phyloP scores from a whole-genome alignment of 2,888 invertebrate species.

The Axea sp. region DNA sequence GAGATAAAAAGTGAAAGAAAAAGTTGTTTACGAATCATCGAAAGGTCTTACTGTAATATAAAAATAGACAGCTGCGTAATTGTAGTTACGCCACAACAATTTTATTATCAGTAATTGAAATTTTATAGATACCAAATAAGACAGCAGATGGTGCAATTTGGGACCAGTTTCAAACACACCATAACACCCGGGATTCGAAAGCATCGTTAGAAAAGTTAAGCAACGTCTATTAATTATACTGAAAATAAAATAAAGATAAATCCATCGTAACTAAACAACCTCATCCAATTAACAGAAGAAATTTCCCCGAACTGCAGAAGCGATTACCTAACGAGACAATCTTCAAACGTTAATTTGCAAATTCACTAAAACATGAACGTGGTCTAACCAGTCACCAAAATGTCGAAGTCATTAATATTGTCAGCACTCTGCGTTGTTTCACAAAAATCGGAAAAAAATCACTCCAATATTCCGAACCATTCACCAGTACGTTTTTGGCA shows the following conservation, averaged over 20 bases:
- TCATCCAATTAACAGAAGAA: not conserved
- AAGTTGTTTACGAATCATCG: too few relatives aligned
- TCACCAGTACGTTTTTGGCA: slow-evolving; percentile 34
- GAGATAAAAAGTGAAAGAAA: too few relatives aligned
- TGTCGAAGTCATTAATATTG: slow-evolving; percentile 39
- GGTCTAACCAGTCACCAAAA: not conserved
- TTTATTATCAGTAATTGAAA: slow-evolving; percentile 48
- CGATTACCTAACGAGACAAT: slow-evolving; percentile 12
- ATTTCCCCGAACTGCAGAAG: not conserved
- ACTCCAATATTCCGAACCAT: slow-evolving; percentile 13
- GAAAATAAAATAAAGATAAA: slow-evolving; percentile 17
- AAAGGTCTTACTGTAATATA: too few relatives aligned
- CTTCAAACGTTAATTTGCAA: slow-evolving; percentile 4
- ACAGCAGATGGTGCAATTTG: slow-evolving; percentile 48
- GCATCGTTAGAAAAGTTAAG: slow-evolving; percentile 22
- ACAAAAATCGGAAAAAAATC: slow-evolving; percentile 22
- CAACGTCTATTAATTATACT: slow-evolving; percentile 21
- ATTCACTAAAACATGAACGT: slow-evolving; percentile 2
- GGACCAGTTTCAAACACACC: slow-evolving; percentile 26
- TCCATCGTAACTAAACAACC: slow-evolving; percentile 12
- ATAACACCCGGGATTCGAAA: slow-evolving; percentile 19
- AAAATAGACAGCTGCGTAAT: slow-evolving; percentile 56
- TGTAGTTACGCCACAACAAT: slow-evolving; percentile 29
- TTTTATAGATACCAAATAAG: slow-evolving; percentile 39
- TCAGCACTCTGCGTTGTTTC: slow-evolving; percentile 29